Conservation (phyloP, 2,797 vertebrate species). For the Agapornis canus region DNA sequence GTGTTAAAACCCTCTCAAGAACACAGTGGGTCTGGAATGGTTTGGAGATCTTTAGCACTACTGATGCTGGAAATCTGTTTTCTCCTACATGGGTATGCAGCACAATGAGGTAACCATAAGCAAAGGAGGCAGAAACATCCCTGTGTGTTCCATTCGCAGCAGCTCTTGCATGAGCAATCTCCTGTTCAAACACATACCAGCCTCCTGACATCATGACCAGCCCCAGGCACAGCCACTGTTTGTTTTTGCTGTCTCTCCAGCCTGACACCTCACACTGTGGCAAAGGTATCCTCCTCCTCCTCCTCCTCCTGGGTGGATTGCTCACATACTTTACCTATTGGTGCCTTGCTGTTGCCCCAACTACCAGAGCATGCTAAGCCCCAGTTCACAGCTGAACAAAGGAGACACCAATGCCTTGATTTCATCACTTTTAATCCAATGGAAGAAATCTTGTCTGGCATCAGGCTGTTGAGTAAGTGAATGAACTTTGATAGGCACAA, state of each 20-base stretch:
- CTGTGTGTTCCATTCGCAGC: background rate
- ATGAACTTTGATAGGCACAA: background rate
- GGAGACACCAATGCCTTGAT: conserved; percentile 22
- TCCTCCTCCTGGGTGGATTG: background rate
- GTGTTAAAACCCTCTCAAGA: background rate
- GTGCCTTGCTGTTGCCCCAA: background rate
- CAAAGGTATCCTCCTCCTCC: conserved; percentile 3
- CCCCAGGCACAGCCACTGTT: background rate
- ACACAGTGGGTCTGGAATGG: background rate
- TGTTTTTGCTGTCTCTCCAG: background rate
- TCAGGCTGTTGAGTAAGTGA: background rate
- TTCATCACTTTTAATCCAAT: conserved; percentile 17
- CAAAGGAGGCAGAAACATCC: background rate
- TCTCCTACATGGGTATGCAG: background rate
- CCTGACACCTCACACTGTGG: background rate
- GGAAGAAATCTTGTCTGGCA: background rate
- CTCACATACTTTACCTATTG: conserved; percentile 36
- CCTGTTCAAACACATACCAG: conserved; percentile 50
- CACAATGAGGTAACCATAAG: background rate
- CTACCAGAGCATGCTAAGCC: background rate
- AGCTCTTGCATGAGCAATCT: background rate
- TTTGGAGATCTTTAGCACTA: background rate
- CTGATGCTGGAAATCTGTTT: background rate
- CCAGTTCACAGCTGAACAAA: conserved; percentile 29
- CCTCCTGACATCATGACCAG: conserved; percentile 3